Evolutionary conservation across 2,888 invertebrate species (phyloP), one percentile per base, ranked within the genome.

Genomic region (Pediacus dermestoides): DNA sequence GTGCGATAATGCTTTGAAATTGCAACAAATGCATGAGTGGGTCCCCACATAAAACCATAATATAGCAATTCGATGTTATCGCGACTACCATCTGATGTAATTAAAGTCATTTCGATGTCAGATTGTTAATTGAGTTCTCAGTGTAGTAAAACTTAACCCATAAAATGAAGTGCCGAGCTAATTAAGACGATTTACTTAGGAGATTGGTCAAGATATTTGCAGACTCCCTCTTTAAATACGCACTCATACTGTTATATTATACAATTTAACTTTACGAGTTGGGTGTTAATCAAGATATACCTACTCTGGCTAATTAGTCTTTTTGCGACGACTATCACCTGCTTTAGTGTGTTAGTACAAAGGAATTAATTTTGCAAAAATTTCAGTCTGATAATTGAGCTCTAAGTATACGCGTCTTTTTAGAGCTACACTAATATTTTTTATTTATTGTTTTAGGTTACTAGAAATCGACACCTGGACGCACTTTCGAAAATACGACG

Each of bases 391-490:
- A n/a, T n/a, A n/a, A n/a, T n/a, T n/a, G n/a, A n/a, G n/a, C n/a
- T n/a, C n/a, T n/a, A n/a, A n/a, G n/a, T n/a, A n/a, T n/a, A n/a
- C n/a, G n/a, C n/a, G n/a, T n/a, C n/a, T n/a, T n/a, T n/a, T n/a
- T n/a, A n/a, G n/a, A n/a, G n/a, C n/a, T n/a, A n/a, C 22, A 30
- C 28, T 10, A 33, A n/a, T 13, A 21, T 18, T 28, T 2, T 30
- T 28, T 31, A 37, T 70, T 70, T 27, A 71, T n/a, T n/a, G n/a
- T n/a, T n/a, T n/a, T n/a, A 88, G 88, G 27, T 66, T 88, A 11
- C 67, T 89, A 31, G 85, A 84, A 51, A 74, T 82, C 1, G 81
- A 85, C 22, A 71, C 73, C 2, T 87, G 86, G 86, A 64, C 68
- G 36, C 21, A 39, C 4, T 58, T 63, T 26, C 70, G 73, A 32